phyloP scores from a whole-genome alignment of 2,888 invertebrate genomes.

The Agonopterix alstromeriana region DNA sequence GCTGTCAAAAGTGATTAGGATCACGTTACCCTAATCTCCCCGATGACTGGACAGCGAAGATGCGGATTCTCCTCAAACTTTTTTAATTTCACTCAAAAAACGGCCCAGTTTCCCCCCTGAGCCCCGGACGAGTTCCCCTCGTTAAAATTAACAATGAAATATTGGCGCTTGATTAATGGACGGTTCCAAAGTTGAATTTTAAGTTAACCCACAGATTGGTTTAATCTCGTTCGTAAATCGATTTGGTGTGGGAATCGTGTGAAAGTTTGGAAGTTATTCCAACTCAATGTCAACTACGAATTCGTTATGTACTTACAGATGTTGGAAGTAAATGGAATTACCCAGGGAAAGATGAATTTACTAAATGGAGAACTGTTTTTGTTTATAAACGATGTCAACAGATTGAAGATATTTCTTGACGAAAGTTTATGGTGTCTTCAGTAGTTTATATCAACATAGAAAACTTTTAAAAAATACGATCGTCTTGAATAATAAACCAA shows the following conservation, averaged over 20 bases:
- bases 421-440: too few species aligned
- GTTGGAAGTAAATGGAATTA: too few species aligned
- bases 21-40: not conserved
- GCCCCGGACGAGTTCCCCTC: conserved; percentile 22
- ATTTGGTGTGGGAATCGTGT: not conserved
- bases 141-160: conserved; percentile 56
- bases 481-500: too few species aligned
- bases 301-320: too few species aligned
- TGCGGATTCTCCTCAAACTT: conserved; percentile 34
- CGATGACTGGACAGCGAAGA: not conserved
- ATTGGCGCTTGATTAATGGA: conserved; percentile 50
- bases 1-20: not conserved
- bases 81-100: conserved; percentile 62
- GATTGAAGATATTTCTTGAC: too few species aligned
- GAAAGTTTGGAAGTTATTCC: not conserved
- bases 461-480: too few species aligned
- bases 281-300: too few species aligned
- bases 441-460: too few species aligned
- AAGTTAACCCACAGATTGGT: conserved; percentile 11
- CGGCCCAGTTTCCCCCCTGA: conserved; percentile 25
- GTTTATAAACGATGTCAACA: too few species aligned
- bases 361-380: too few species aligned
- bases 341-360: not conserved
- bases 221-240: conserved; percentile 5
- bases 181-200: conserved; percentile 22